Evolutionary conservation across 2,113 vertebrate genomes (phyloP), one percentile per base, ranked within the genome.

Genomic region (Thunnus maccoyii): DNA sequence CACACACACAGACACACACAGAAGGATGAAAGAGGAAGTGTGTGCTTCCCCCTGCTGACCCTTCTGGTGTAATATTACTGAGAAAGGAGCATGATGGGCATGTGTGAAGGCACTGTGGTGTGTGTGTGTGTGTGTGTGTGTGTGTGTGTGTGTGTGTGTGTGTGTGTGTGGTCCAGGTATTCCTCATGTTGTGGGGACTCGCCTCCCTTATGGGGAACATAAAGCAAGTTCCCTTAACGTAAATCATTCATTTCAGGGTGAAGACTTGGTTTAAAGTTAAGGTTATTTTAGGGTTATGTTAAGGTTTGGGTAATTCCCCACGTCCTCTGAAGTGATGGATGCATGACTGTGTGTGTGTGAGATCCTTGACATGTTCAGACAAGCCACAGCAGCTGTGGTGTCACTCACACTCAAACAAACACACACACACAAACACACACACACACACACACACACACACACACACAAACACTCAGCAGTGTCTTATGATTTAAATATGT

Each of bases 351-450:
- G 30, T 55, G 22, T n/a, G 50, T 5, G 0, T 10, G 8, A 8
- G 5, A 14, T 44, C 41, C 25, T 36, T 51, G 17, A 44, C 36
- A 62, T 13, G 22, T 41, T 11, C 52, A 67, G 84, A 86, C 32
- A 14, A 50, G 55, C 54, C 18, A 14, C 72, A 65, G 25, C 86
- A 87, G 86, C 73, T 81, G 69, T 72, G 44, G 14, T 46, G 18
- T 78, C 36, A 63, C 20, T 41, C 67, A 36, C 32, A 36, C 5
- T 6, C 5, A 36, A 5, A 36, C 32, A 36, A 3, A 36, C 32
- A 36, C 32, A 36, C 32, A 5, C 32, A 7, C 32, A 18, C 0
- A n/a, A 0, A 52, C 55, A 44, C 74, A 46, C 44, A 22, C 22
- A 76, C 1, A 48, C 17, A 32, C 22, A 47, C 22, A 75, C 55